Evolutionary conservation across 2,888 invertebrate genomes (phyloP).

Genomic region (Macrophya alboannulata): DNA sequence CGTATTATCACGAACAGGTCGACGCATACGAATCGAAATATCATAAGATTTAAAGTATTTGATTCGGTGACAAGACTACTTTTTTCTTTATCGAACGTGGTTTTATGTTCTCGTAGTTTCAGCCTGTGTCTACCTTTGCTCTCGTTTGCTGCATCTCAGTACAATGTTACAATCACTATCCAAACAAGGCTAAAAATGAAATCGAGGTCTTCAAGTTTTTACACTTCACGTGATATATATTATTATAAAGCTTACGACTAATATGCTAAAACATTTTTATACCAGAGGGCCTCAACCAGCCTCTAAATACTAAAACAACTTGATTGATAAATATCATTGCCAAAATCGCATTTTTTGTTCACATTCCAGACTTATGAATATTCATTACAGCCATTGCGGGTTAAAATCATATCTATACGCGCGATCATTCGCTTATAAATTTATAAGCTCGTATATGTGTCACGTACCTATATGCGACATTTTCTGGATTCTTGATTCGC

Average conservation of each 20-base stretch:
- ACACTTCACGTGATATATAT: constrained; percentile 20
- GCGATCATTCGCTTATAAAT: not conserved
- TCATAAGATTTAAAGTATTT: constrained; percentile 3
- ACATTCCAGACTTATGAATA: constrained; percentile 22
- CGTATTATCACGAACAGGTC: constrained; percentile 48
- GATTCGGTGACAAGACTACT: not conserved
- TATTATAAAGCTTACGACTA: constrained; percentile 34
- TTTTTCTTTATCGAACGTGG: constrained; percentile 24
- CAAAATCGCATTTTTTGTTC: constrained; percentile 12
- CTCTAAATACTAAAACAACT: constrained; percentile 6
- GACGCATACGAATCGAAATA: constrained; percentile 24
- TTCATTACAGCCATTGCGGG: not conserved
- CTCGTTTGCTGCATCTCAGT: constrained; percentile 26
- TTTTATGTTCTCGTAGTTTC: constrained; percentile 16
- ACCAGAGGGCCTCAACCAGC: constrained; percentile 1
- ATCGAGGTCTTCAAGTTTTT: constrained; percentile 52
- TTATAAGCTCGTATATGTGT: not conserved
- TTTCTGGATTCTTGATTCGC: not conserved
- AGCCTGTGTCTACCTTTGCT: not conserved
- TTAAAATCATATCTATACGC: constrained; percentile 3
- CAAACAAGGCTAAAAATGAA: constrained; percentile 44
- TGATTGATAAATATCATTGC: constrained; percentile 22
- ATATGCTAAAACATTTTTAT: not conserved
- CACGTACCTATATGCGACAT: constrained; percentile 14
- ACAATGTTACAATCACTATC: not conserved